A percentile compares a stretch with the other conserved stretches of the same genome.
Conservation (phyloP, 2,888 invertebrate genomes). For the Scaeva pyrastri region DNA sequence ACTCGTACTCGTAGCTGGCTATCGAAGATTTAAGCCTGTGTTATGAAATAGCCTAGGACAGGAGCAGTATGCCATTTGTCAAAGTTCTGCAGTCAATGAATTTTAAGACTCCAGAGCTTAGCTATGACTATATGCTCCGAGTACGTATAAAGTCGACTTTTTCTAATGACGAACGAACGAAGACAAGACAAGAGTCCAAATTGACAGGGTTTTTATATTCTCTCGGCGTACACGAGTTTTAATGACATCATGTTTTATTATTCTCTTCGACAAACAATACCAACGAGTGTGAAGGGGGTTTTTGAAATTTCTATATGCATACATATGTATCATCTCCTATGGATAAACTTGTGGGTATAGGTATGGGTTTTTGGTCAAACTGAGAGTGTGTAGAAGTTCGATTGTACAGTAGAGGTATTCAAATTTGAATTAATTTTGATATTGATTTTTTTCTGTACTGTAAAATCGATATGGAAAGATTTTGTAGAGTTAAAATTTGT, state of each 20-base stretch:
- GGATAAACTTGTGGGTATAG: conserved; percentile 11
- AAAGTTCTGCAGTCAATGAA: neutral
- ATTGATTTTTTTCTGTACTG: neutral
- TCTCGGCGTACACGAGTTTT: conserved; percentile 44
- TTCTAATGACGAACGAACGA: conserved; percentile 4
- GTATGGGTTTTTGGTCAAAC: conserved; percentile 17
- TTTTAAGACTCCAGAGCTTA: neutral
- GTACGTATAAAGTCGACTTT: neutral
- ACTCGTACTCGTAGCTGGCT: too few relatives aligned
- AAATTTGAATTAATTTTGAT: neutral
- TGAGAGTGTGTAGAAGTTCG: conserved; percentile 7
- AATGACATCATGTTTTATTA: conserved; percentile 75
- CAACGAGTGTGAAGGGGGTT: conserved; percentile 28
- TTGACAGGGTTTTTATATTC: conserved; percentile 58
- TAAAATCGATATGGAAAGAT: too few relatives aligned
- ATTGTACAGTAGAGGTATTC: conserved; percentile 43
- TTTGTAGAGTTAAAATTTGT: too few relatives aligned
- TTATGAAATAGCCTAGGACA: too few relatives aligned
- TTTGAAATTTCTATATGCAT: conserved; percentile 16
- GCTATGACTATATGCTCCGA: too few relatives aligned
- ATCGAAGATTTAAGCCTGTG: too few relatives aligned
- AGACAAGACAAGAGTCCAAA: conserved; percentile 15
- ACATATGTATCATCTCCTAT: conserved; percentile 7
- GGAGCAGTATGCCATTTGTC: too few relatives aligned
- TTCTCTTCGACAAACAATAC: conserved; percentile 68